Evolutionary conservation across 2,113 vertebrate species (phyloP).

Genomic region (Castor canadensis): DNA sequence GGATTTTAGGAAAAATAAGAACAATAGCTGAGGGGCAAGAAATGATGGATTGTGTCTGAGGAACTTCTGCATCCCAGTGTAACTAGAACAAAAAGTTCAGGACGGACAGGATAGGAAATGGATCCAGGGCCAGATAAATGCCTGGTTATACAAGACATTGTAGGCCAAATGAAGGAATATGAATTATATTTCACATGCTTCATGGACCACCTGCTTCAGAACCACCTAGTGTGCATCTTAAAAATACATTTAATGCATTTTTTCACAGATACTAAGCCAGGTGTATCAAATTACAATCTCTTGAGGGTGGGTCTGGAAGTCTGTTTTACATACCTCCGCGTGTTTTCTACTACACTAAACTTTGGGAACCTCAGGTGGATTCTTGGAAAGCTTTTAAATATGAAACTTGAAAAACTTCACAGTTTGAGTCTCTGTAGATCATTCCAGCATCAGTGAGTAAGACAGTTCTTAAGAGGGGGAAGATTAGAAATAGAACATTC

Average conservation of each 20-base stretch:
- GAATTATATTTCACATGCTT: neutral
- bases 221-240: neutral
- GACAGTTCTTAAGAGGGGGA: neutral
- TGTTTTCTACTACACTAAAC: neutral
- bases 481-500: neutral
- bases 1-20: neutral
- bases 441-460: neutral
- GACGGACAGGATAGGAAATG: neutral
- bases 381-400: neutral
- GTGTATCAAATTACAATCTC: neutral
- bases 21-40: neutral
- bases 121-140: neutral
- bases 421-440: neutral
- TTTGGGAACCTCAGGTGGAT: neutral
- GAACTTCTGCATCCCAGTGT: neutral
- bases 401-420: neutral
- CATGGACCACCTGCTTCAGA: neutral
- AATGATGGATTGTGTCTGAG: neutral
- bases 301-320: neutral
- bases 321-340: neutral
- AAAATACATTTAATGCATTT: neutral
- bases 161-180: neutral
- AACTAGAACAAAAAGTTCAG: neutral
- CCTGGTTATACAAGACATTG: neutral
- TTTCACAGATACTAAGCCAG: neutral